These are phyloP conservation scores for Aquatica leii DNA, from an alignment of 2,888 invertebrate genomes.

Conservation along the genomic window DNA sequence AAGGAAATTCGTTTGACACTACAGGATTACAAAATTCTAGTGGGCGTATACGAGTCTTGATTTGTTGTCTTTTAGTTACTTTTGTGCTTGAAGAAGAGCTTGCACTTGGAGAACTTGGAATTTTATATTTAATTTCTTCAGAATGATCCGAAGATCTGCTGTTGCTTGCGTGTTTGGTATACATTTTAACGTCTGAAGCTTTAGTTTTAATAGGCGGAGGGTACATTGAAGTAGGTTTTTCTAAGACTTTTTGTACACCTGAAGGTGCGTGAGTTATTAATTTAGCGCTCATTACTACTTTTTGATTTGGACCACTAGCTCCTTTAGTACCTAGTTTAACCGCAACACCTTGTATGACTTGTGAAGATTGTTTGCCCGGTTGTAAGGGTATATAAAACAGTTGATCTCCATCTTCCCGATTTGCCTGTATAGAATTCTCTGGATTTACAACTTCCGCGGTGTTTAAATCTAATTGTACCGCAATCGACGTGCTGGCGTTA, in stretches of 20 bases:
- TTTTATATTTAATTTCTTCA: slow-evolving; percentile 57
- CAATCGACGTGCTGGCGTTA: slow-evolving; percentile 62
- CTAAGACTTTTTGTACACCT: slow-evolving; percentile 30
- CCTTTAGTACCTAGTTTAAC: slow-evolving; percentile 72
- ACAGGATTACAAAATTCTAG: slow-evolving; percentile 53
- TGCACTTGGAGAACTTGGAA: slow-evolving; percentile 60
- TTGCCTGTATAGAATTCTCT: slow-evolving; percentile 62
- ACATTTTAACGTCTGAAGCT: slow-evolving; percentile 51
- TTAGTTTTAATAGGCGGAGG: slow-evolving; percentile 65
- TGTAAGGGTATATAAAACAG: slow-evolving; percentile 72
- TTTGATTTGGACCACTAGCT: slow-evolving; percentile 68
- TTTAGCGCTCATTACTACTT: slow-evolving; percentile 71
- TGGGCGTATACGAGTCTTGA: slow-evolving; percentile 48
- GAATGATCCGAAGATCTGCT: slow-evolving; percentile 39
- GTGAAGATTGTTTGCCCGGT: slow-evolving; percentile 53
- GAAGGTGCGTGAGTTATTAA: slow-evolving; percentile 67
- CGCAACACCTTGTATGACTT: slow-evolving; percentile 69
- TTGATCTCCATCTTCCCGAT: slow-evolving; percentile 65
- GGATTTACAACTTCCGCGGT: slow-evolving; percentile 52
- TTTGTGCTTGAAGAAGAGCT: slow-evolving; percentile 59
- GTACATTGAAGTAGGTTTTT: slow-evolving; percentile 49
- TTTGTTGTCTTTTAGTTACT: slow-evolving; percentile 51
- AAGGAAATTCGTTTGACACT: slow-evolving; percentile 58
- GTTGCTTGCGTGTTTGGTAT: slow-evolving; percentile 32
- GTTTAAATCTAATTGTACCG: slow-evolving; percentile 66